A percentile compares a stretch with the other conserved stretches of the same genome.
Conservation (phyloP, 30 jellyfish, hydroid and myxozoan genomes). For the Pelagia noctiluca region DNA sequence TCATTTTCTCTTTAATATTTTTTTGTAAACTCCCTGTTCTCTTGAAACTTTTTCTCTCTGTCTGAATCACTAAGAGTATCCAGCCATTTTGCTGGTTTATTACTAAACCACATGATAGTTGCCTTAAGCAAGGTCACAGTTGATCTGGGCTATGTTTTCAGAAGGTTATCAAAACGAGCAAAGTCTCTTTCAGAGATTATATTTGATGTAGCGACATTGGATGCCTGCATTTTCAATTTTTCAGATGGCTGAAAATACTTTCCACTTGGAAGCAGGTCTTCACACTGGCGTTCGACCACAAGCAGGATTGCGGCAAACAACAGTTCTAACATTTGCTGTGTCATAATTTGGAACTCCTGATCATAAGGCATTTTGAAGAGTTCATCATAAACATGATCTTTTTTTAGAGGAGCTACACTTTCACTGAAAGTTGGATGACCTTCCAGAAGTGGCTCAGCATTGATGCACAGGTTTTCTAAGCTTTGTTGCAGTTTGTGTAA, state of each 20-base stretch:
- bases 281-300: constrained; percentile 51
- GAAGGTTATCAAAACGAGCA: constrained; percentile 7
- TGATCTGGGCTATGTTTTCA: background rate
- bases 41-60: background rate
- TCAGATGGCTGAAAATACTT: constrained; percentile 29
- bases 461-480: too few species aligned
- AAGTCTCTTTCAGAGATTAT: background rate
- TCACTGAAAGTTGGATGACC: too few species aligned
- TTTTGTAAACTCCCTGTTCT: background rate
- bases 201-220: constrained; percentile 3
- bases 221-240: background rate
- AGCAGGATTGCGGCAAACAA: too few species aligned
- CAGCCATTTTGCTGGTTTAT: background rate
- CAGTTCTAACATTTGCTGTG: too few species aligned
- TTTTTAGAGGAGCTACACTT: too few species aligned
- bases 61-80: background rate
- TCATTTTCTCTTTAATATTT: background rate
- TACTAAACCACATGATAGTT: background rate
- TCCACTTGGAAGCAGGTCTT: constrained; percentile 59
- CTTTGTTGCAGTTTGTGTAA: too few species aligned
- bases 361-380: too few species aligned
- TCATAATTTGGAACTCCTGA: too few species aligned
- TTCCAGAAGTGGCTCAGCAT: too few species aligned
- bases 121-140: background rate
- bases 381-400: too few species aligned